Evolutionary conservation across 2,797 vertebrate genomes (phyloP), one percentile per base, ranked within the genome.

Genomic region (Philypnodon macrostomus): DNA sequence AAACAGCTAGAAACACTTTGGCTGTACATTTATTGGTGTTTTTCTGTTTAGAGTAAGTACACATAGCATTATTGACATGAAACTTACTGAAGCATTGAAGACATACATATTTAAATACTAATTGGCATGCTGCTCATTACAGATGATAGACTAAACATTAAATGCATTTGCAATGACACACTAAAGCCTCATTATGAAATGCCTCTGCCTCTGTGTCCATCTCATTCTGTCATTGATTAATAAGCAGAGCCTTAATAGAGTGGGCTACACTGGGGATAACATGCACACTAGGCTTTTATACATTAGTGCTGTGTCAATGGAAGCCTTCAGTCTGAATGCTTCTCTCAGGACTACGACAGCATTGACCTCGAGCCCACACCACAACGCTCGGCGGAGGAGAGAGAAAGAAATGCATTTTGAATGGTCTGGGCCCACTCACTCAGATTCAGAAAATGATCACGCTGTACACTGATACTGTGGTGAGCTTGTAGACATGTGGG

Each of bases 391-490:
- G 27, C 27, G 59, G 47, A 50, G 21, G 33, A 44, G 42, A n/a
- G 63, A 70, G 50, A 50, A 62, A 70, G 35, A 48, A 35, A 40
- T 51, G 60, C 58, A 58, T 53, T 58, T 74, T 72, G 53, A 79
- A 54, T 70, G 58, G 58, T 32, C n/a, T 11, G 29, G 50, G 27
- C 38, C 63, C 39, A 52, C 49, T 58, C 52, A 50, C 54, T 66
- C 56, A 60, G 50, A 44, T 58, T 63, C 53, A 56, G 47, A 38
- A 46, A 56, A 63, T 53, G 59, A 65, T 64, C 61, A 72, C 68
- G 52, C 33, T 57, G 38, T 17, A 53, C 53, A 54, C 42, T 34
- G 39, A 14, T 21, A 38, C 12, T 50, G 19, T 31, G 37, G 17
- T 12, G 32, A 27, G 58, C 58, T 34, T 38, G 35, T n/a, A 47